Evolutionary conservation across 2,888 invertebrate species (phyloP).

Genomic region (Noctua janthe): DNA sequence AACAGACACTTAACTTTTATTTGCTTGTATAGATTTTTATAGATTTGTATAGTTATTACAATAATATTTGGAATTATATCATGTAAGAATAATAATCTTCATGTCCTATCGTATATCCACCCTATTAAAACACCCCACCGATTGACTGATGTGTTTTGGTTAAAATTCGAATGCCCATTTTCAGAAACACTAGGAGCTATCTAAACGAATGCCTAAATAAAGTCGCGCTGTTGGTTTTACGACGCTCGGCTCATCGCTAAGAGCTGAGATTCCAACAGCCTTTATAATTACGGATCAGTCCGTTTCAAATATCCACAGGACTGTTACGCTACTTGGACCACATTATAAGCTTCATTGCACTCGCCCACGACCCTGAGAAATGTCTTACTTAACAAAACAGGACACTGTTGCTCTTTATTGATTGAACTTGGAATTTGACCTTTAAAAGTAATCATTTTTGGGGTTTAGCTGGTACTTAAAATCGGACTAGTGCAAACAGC

Average conservation of each 20-base stretch:
- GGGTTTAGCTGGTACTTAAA: not conserved
- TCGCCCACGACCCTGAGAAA: slow-evolving; percentile 74
- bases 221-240: not conserved
- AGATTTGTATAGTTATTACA: too few species aligned
- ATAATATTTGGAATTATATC: not conserved
- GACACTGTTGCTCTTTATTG: slow-evolving; percentile 76
- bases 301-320: not conserved
- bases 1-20: too few species aligned
- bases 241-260: not conserved
- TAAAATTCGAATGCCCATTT: not conserved
- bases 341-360: slow-evolving; percentile 47
- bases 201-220: not conserved
- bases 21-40: too few species aligned
- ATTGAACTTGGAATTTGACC: slow-evolving; percentile 40
- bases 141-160: not conserved
- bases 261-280: not conserved
- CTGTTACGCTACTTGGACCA: not conserved
- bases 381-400: slow-evolving; percentile 71
- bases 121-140: not conserved
- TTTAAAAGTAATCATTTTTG: not conserved
- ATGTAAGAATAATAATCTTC: too few species aligned
- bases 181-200: not conserved
- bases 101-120: not conserved
- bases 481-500: too few species aligned
- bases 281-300: not conserved